Conservation (phyloP, 2,113 vertebrate species). For the Carassius gibelio region DNA sequence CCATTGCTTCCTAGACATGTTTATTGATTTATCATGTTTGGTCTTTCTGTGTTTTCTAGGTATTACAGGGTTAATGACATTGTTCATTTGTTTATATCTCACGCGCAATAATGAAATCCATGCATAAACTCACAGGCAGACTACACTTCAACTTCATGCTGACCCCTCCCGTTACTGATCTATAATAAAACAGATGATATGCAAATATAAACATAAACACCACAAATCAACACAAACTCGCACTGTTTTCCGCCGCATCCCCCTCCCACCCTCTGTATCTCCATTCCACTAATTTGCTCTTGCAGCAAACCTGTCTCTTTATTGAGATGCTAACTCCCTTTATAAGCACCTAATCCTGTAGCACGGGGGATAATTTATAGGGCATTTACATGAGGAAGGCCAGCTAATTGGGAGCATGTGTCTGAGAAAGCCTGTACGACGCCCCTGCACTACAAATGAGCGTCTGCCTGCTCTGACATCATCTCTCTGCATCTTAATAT, state of each 20-base stretch:
- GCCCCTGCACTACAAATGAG: slow-evolving; percentile 87
- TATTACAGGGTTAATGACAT: no score
- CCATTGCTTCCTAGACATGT: no score
- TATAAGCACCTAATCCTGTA: slow-evolving; percentile 97
- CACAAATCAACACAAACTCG: slow-evolving; percentile 32
- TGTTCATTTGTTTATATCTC: no score
- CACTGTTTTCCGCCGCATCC: slow-evolving; percentile 8
- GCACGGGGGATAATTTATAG: slow-evolving; percentile 98
- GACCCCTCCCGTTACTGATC: background rate
- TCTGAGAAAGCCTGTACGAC: slow-evolving; percentile 89
- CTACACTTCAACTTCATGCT: background rate
- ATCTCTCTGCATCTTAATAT: slow-evolving; percentile 51
- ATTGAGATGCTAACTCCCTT: slow-evolving; percentile 97
- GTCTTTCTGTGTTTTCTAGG: no score
- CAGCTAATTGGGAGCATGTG: slow-evolving; percentile 99
- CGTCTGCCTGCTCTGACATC: slow-evolving; percentile 61
- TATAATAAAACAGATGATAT: slow-evolving; percentile 40
- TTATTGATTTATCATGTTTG: no score
- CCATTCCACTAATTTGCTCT: slow-evolving; percentile 86
- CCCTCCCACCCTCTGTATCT: slow-evolving; percentile 53
- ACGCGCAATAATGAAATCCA: no score
- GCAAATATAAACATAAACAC: slow-evolving; percentile 44
- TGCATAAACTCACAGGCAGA: background rate
- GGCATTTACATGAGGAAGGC: slow-evolving; percentile 99
- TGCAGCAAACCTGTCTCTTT: slow-evolving; percentile 84